Evolutionary conservation across 2,113 vertebrate species (phyloP).

Genomic region (Ranitomeya imitator): DNA sequence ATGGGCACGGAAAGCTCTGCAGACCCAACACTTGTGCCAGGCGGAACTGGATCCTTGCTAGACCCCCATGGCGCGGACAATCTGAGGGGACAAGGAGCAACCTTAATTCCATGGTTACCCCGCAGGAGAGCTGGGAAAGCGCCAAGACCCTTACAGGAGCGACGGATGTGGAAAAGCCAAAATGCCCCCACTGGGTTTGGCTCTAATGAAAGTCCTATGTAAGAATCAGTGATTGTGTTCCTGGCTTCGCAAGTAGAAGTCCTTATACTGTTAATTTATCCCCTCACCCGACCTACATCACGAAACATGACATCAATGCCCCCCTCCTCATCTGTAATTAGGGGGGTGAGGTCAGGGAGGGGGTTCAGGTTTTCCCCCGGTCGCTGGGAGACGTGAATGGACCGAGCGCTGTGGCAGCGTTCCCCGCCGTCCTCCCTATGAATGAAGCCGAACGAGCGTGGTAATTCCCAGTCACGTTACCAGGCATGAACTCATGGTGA

Average conservation of each 20-base stretch:
- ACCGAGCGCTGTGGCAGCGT: neutral
- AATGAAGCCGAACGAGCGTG: slow-evolving; percentile 16
- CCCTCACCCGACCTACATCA: neutral
- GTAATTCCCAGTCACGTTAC: slow-evolving; percentile 12
- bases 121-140: slow-evolving; percentile 22
- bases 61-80: slow-evolving; percentile 30
- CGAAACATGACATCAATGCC: slow-evolving; percentile 27
- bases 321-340: neutral
- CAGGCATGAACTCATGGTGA: slow-evolving; percentile 32
- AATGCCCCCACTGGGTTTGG: neutral
- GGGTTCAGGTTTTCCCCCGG: neutral
- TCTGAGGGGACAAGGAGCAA: neutral
- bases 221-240: neutral
- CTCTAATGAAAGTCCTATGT: neutral
- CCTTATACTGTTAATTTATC: neutral
- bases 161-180: neutral
- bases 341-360: neutral
- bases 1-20: neutral
- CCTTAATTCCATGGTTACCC: neutral
- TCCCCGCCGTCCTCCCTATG: neutral
- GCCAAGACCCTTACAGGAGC: neutral
- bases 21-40: neutral
- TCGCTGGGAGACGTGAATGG: neutral
- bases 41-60: neutral
- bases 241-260: too few species aligned